These are phyloP conservation scores for Dinoponera quadriceps DNA, from an alignment of 1,140 invertebrate genomes.

Conservation along the genomic window DNA sequence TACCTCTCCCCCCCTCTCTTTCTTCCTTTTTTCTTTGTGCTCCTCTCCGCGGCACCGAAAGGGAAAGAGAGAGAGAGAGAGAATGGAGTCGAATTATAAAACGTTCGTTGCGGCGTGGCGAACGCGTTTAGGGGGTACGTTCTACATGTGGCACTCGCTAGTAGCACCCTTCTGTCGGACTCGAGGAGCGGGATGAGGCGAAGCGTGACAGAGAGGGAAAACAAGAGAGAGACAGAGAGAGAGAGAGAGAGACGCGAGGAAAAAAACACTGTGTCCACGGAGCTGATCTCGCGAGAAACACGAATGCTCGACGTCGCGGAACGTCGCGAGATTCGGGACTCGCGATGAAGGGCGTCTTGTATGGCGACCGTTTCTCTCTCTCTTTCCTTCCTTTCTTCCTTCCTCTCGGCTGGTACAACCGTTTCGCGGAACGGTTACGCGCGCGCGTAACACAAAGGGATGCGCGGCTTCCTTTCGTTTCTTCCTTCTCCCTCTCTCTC, in stretches of 20 bases:
- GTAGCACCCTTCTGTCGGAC: not conserved
- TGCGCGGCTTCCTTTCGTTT: conserved; percentile 36
- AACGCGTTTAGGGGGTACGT: conserved; percentile 38
- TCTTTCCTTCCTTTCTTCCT: conserved; percentile 26
- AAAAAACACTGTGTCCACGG: conserved; percentile 67
- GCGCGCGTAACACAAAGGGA: conserved; percentile 44
- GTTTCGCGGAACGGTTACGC: conserved; percentile 62
- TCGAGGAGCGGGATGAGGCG: not conserved
- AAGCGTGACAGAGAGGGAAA: not conserved
- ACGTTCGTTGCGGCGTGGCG: not conserved
- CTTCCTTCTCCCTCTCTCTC: not conserved
- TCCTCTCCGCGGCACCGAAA: conserved; percentile 65
- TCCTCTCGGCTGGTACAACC: conserved; percentile 36
- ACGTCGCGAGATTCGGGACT: conserved; percentile 15
- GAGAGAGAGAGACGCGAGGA: conserved; percentile 9
- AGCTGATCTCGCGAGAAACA: conserved; percentile 64
- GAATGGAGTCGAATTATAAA: conserved; percentile 5
- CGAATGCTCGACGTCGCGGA: not conserved
- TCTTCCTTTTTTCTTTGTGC: conserved; percentile 36
- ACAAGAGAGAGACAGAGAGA: conserved; percentile 28
- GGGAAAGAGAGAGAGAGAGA: not conserved
- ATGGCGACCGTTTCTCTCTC: not conserved
- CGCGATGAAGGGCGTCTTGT: not conserved
- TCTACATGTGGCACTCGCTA: conserved; percentile 22
- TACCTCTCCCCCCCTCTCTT: not conserved